Evolutionary conservation across 2,888 invertebrate genomes (phyloP), one percentile per base, ranked within the genome.

Genomic region (Xestia ashworthii): DNA sequence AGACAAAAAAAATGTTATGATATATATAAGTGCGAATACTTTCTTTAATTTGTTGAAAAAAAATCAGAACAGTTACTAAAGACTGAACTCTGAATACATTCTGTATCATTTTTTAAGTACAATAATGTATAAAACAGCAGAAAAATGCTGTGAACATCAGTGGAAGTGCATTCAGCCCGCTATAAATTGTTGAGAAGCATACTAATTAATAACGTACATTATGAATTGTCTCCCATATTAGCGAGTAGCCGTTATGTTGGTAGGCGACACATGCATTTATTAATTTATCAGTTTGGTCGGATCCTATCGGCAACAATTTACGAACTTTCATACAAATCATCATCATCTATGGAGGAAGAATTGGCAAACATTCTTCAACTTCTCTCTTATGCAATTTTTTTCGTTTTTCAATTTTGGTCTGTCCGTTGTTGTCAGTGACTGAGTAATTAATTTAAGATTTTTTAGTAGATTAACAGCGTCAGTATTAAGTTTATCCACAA

Each of bases 131-230:
- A n/a, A n/a, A n/a, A n/a, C n/a, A n/a, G n/a, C n/a, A n/a, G n/a
- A 32, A 32, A 32, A 32, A 32, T 32, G 32, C 32, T 32, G 32
- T 1, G 32, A 32, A 32, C 3, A 32, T 32, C 19, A 11, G 41
- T 16, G 0, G 9, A 32, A 65, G 78, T n/a, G 25, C 53, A 80
- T 53, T 79, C 12, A 77, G 46, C 62, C 12, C 11, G 25, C 53
- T 53, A 2, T 62, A 79, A 46, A 22, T 22, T 6, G 5, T 6
- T 38, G 70, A 19, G 46, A 53, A 77, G 5, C 38, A 38, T 38
- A 38, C 22, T 77, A 64, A 71, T 80, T 80, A 80, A 80, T 80
- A 38, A 19, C 16, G n/a, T 8, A 8, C 50, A 53, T 53, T 16
- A 3, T 22, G 62, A 38, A 53, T 46, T 44, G 22, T 14, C 16